Evolutionary conservation across 2,113 vertebrate species (phyloP), one percentile per base, ranked within the genome.

Genomic region (Fregata magnificens): DNA sequence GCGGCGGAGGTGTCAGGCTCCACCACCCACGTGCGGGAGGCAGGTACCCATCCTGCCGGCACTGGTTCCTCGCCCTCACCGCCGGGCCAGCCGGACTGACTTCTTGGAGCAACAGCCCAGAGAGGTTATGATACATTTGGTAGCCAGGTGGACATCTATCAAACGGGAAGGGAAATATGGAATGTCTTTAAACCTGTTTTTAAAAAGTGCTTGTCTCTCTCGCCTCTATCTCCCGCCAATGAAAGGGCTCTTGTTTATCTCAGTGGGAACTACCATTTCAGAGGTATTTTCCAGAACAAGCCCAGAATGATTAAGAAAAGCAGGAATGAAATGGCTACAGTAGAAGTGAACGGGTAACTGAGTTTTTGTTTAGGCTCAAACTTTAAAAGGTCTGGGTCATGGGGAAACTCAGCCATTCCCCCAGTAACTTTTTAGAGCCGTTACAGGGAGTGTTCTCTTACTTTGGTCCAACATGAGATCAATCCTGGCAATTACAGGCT

Each of bases 1-100:
- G 25, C 1, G 1, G 13, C 2, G 4, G 81, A 70, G 42, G 65
- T 59, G 29, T 58, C 0, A 1, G 65, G 26, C 15, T 85, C 47
- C 8, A 52, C 38, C 72, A 59, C 13, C 17, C 47, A 17, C 1
- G 4, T 12, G 16, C 1, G 6, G 55, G 15, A 50, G 32, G 24
- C 52, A 79, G 49, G 31, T 52, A 40, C 11, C 8, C 11, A 15
- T 49, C 36, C 56, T 24, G 34, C 6, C 5, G 2, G 9, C 53
- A 58, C 31, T 10, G 0, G 19, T 25, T 73, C 31, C 66, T 71
- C 5, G 3, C 21, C 44, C 42, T 40, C 47, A 19, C 11, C 86
- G 32, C 77, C 7, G 4, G 40, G 28, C 31, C 50, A 87, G 31
- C 34, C 7, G 1, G 34, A 18, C 31, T 16, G 29, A 28, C 42